A percentile compares a stretch with the other conserved stretches of the same genome.
Conservation (phyloP, 2,797 vertebrate genomes). For the Sus cebifrons region DNA sequence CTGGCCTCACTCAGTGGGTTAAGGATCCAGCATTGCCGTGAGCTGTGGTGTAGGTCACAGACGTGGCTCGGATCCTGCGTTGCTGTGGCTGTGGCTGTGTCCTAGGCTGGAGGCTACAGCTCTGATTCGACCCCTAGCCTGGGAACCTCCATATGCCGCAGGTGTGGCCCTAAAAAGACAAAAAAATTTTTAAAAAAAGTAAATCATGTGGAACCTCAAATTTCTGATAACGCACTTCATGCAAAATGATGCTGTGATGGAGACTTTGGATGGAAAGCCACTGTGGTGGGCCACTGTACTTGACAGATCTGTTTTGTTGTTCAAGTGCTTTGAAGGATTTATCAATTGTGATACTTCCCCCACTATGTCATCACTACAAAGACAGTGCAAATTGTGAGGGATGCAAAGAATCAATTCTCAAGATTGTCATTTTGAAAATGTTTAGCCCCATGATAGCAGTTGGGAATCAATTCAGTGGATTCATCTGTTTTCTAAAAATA, state of each 20-base stretch:
- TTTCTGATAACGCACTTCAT: not conserved
- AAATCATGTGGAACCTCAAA: not conserved
- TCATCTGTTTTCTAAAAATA: slow-evolving; percentile 29
- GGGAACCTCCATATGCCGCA: too few relatives aligned
- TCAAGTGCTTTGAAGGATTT: not conserved
- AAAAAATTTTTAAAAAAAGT: not conserved
- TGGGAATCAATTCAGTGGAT: not conserved
- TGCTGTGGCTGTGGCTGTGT: too few relatives aligned
- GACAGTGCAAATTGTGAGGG: not conserved
- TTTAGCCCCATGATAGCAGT: not conserved
- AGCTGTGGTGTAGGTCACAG: too few relatives aligned
- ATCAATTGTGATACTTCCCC: too few relatives aligned
- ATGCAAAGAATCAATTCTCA: not conserved
- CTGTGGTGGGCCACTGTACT: not conserved
- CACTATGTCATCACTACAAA: not conserved
- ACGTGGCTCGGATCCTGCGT: too few relatives aligned
- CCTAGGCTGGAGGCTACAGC: too few relatives aligned
- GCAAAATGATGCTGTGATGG: not conserved
- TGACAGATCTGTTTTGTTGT: not conserved
- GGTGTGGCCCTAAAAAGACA: too few relatives aligned
- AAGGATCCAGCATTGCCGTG: too few relatives aligned
- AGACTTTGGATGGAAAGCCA: not conserved
- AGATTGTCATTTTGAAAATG: not conserved
- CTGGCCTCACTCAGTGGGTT: too few relatives aligned
- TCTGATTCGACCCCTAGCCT: too few relatives aligned